A percentile compares a stretch with the other conserved stretches of the same genome.
phyloP scores from a whole-genome alignment of 2,113 vertebrate genomes.

The Peromyscus polionotus region DNA sequence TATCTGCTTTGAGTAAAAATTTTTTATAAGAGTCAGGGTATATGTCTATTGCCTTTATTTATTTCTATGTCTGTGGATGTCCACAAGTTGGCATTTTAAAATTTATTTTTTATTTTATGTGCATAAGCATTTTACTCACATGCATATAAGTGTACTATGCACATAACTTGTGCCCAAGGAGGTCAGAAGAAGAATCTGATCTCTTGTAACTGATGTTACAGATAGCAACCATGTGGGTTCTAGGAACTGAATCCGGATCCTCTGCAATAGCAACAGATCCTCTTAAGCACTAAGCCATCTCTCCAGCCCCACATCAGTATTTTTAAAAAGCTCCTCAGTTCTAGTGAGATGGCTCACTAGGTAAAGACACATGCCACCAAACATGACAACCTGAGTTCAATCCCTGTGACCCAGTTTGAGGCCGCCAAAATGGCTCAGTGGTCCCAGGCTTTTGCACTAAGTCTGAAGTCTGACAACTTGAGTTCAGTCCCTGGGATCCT shows the following conservation, averaged over 20 bases:
- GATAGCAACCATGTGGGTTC: too few relatives aligned
- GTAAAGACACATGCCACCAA: neutral
- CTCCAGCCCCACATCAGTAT: neutral
- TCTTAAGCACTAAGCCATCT: neutral
- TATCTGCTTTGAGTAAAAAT: neutral
- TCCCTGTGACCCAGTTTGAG: too few relatives aligned
- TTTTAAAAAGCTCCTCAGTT: neutral
- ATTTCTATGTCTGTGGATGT: neutral
- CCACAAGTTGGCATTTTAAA: neutral
- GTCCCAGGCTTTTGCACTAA: neutral
- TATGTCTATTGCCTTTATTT: neutral
- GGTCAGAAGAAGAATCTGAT: neutral
- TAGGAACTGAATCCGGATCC: neutral
- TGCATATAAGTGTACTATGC: neutral
- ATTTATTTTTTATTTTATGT: neutral
- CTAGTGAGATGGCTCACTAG: neutral
- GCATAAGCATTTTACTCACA: neutral
- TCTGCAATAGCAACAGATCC: neutral
- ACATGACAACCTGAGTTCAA: neutral
- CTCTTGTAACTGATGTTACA: neutral
- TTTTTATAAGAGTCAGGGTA: neutral
- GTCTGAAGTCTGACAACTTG: neutral
- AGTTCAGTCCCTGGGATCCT: neutral
- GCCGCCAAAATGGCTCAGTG: neutral
- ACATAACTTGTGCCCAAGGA: neutral